Conservation (phyloP, 2,888 invertebrate genomes). For the Chaitophorus viminalis region DNA sequence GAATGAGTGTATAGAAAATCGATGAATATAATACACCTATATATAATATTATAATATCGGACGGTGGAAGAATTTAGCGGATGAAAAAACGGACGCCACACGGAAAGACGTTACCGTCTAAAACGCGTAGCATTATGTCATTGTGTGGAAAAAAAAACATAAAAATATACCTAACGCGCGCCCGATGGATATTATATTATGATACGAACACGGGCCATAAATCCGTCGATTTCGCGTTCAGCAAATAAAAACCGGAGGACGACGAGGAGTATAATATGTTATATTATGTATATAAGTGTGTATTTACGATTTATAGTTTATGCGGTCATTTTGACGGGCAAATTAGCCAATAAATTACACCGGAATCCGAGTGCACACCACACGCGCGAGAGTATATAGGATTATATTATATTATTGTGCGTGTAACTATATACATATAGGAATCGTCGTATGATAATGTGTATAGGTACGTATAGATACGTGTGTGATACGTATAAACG, state of each 20-base stretch:
- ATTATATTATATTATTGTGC: conserved; percentile 5
- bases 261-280: not conserved
- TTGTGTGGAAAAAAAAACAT: not conserved
- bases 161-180: not conserved
- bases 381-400: not conserved
- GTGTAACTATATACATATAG: not conserved
- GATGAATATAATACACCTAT: no score
- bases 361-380: not conserved
- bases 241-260: conserved; percentile 53
- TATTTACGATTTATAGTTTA: conserved; percentile 47
- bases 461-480: no score
- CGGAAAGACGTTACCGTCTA: no score
- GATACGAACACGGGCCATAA: conserved; percentile 42
- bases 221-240: conserved; percentile 59
- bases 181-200: conserved; percentile 14
- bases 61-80: no score
- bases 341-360: conserved; percentile 59
- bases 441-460: not conserved
- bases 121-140: not conserved
- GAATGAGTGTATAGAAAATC: no score
- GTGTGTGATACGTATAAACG: not conserved
- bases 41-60: no score
- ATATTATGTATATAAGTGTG: no score
- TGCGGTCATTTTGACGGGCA: conserved; percentile 55
- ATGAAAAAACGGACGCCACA: no score